These are phyloP conservation scores for Pleuronectes platessa DNA, from an alignment of 2,113 vertebrate species.

Conservation along the genomic window DNA sequence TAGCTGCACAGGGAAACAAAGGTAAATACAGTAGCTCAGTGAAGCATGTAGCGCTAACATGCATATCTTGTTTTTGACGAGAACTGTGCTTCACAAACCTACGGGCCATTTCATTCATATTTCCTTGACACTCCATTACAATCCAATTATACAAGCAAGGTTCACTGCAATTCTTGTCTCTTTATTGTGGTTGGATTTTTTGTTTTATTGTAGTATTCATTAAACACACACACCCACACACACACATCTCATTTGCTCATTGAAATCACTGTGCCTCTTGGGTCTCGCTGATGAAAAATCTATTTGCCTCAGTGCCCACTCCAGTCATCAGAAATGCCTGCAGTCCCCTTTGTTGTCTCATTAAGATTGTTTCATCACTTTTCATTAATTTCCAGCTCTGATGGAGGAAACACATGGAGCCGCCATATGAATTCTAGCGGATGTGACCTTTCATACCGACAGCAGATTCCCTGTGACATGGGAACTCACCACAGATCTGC, in stretches of 20 bases:
- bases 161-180: conserved; percentile 54
- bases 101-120: conserved; percentile 62
- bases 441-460: conserved; percentile 39
- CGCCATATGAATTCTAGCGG: not conserved
- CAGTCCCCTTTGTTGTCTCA: conserved; percentile 63
- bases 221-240: conserved; percentile 47
- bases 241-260: conserved; percentile 60
- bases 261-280: conserved; percentile 57
- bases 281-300: conserved; percentile 63
- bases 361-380: conserved; percentile 52
- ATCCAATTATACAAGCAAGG: conserved; percentile 65
- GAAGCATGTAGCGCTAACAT: conserved; percentile 25
- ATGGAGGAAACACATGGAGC: conserved; percentile 19
- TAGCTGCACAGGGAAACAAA: conserved; percentile 34
- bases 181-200: conserved; percentile 53
- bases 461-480: conserved; percentile 21
- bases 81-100: conserved; percentile 36
- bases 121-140: conserved; percentile 63
- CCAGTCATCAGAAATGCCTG: conserved; percentile 61
- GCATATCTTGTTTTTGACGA: conserved; percentile 31
- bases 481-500: conserved; percentile 88
- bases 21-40: conserved; percentile 55
- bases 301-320: conserved; percentile 61
- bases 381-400: conserved; percentile 35
- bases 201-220: conserved; percentile 65